A percentile compares a stretch with the other conserved stretches of the same genome.
Conservation (phyloP, 2,113 vertebrate species). For the Pandion haliaetus region DNA sequence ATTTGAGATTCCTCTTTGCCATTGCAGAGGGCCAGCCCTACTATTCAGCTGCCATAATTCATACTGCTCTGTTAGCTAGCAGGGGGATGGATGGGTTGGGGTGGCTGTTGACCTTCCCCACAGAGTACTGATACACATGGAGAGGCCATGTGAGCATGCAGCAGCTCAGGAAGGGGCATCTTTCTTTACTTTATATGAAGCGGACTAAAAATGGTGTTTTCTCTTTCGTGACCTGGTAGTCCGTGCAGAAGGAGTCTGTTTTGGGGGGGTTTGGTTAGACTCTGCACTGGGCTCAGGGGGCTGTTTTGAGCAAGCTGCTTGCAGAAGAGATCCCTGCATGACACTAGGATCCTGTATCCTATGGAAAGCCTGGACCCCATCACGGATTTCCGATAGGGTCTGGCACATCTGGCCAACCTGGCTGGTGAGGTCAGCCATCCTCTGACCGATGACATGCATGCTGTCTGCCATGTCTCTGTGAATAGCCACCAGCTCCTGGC, state of each 20-base stretch:
- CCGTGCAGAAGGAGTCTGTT: background rate
- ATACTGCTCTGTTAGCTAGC: background rate
- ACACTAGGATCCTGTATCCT: background rate
- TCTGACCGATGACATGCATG: slow-evolving; percentile 67
- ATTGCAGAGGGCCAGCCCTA: background rate
- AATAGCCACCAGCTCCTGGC: slow-evolving; percentile 72
- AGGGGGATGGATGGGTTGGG: background rate
- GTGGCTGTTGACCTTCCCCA: background rate
- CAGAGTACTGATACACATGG: background rate
- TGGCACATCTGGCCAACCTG: slow-evolving; percentile 72
- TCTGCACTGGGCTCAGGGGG: background rate
- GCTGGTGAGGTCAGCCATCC: slow-evolving; percentile 66
- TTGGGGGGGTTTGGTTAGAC: background rate
- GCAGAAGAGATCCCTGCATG: background rate
- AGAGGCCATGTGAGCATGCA: background rate
- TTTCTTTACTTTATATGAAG: background rate
- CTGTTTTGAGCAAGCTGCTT: background rate
- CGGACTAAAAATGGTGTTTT: slow-evolving; percentile 59
- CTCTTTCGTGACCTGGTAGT: slow-evolving; percentile 74
- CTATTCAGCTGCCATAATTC: background rate
- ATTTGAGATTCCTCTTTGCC: background rate
- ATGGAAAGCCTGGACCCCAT: slow-evolving; percentile 55
- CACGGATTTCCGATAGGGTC: slow-evolving; percentile 68
- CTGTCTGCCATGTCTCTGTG: slow-evolving; percentile 72
- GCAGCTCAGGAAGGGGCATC: background rate